Evolutionary conservation across 1,140 invertebrate species (phyloP), one percentile per base, ranked within the genome.

Genomic region (Drosophila grimshawi): DNA sequence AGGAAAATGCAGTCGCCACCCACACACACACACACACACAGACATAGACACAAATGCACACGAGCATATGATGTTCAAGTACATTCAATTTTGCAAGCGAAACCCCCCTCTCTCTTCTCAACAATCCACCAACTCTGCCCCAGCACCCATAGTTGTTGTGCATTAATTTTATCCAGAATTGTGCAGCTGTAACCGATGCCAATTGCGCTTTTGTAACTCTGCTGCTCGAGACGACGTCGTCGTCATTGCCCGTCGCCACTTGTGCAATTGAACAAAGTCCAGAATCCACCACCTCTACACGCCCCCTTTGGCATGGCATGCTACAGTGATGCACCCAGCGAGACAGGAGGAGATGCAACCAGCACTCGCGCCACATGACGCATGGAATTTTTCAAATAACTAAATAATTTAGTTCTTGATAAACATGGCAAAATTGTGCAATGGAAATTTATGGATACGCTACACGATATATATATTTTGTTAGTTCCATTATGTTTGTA

Each of bases 151-250:
- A 29, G 11, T 35, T 37, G 35, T 35, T 71, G 71, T 69, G 76
- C 80, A 86, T 86, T 86, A 79, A 86, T 86, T 82, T 86, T 86
- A 86, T 86, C 82, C 83, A 88, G 82, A 86, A 86, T 72, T 88
- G 71, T 79, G 79, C 82, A 86, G 83, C 79, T 88, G 83, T 88
- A 86, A 86, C 82, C 73, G 82, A 86, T 86, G 82, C 82, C 83
- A 86, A 86, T 86, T 86, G 82, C 71, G 76, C 85, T 65, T 71
- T 74, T 74, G 65, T 74, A 68, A 68, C 56, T 73, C 52, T 63
- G 45, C 51, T 19, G 53, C 39, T 64, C 45, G 29, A 64, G 55
- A 51, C 65, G 43, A 51, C 33, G 30, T 19, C 35, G 27, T 27
- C 32, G 57, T 32, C 45, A 43, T 30, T 49, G 43, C 57, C 6